A percentile compares a stretch with the other conserved stretches of the same genome.
Conservation (phyloP, 2,113 vertebrate species). For the Esox niger region DNA sequence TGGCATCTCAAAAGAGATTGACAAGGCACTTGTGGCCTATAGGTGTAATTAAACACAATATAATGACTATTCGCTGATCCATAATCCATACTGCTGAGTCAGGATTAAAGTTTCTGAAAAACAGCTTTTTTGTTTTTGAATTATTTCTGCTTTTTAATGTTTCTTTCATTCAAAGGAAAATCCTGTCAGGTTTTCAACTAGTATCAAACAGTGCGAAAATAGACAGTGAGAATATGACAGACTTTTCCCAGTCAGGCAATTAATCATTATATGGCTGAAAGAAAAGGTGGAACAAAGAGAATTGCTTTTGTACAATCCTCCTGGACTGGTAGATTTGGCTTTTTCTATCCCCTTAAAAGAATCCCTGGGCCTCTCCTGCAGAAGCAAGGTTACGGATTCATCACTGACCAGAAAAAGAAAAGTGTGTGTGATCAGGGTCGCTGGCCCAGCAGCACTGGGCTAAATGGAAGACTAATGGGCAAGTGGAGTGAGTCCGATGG, state of each 20-base stretch:
- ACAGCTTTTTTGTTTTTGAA: neutral
- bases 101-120: neutral
- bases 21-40: slow-evolving; percentile 3
- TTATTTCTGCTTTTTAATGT: neutral
- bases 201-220: slow-evolving; percentile 26
- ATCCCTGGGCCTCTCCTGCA: slow-evolving; percentile 34
- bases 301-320: slow-evolving; percentile 45
- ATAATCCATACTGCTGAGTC: slow-evolving; percentile 2
- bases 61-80: slow-evolving; percentile 21
- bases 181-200: slow-evolving; percentile 18
- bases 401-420: slow-evolving; percentile 64
- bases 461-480: slow-evolving; percentile 72
- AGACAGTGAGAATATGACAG: slow-evolving; percentile 42
- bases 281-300: slow-evolving; percentile 29
- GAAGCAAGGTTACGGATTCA: slow-evolving; percentile 49
- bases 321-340: slow-evolving; percentile 46
- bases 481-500: slow-evolving; percentile 63
- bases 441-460: slow-evolving; percentile 45
- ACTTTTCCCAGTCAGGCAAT: slow-evolving; percentile 12
- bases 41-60: slow-evolving; percentile 19
- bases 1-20: slow-evolving; percentile 8
- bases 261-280: slow-evolving; percentile 36
- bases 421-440: slow-evolving; percentile 50
- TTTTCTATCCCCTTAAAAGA: slow-evolving; percentile 43
- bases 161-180: slow-evolving; percentile 11